Evolutionary conservation across 2,797 vertebrate genomes (phyloP), one percentile per base, ranked within the genome.

Genomic region (Danionella dracula): DNA sequence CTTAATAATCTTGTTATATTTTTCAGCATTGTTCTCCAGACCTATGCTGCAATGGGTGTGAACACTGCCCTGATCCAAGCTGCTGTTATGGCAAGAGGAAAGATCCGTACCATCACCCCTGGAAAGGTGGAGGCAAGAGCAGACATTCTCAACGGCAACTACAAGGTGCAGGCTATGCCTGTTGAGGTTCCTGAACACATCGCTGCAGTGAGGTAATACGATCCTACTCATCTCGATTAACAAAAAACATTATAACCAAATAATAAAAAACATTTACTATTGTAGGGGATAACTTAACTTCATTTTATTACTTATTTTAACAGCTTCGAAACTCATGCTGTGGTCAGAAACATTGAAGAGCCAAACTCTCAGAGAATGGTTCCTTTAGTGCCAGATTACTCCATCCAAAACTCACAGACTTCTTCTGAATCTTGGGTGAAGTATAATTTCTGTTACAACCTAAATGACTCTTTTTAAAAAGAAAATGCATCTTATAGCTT

Each of bases 301-400:
- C n/a, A n/a, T n/a, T n/a, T n/a, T n/a, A n/a, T n/a, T n/a, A n/a
- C 12, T 76, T 65, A 11, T 13, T 69, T 74, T 46, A 80, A 83
- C 78, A 94, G 93, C 29, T 74, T 90, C 58, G 85, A 90, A 5
- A 88, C 88, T 38, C 54, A 84, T 80, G 92, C 88, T 69, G 62
- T 94, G 23, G 80, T 83, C 70, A 92, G 88, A 82, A 89, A 92
- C 70, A 63, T 84, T 54, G 90, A 87, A 73, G 85, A 93, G 27
- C 66, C 83, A 10, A 21, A 74, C 71, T 60, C 54, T 45, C 83
- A 81, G 34, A 92, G 55, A 76, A 83, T 64, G 32, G 88, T 76
- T 9, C 80, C 88, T n/a, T 64, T 95, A 31, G 77, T 93, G 35
- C 85, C 88, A 12, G 60, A 53, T 2, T 0, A 9, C 1, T 7